Evolutionary conservation across 1,140 invertebrate species (phyloP).

Genomic region (Zaprionus davidi): DNA sequence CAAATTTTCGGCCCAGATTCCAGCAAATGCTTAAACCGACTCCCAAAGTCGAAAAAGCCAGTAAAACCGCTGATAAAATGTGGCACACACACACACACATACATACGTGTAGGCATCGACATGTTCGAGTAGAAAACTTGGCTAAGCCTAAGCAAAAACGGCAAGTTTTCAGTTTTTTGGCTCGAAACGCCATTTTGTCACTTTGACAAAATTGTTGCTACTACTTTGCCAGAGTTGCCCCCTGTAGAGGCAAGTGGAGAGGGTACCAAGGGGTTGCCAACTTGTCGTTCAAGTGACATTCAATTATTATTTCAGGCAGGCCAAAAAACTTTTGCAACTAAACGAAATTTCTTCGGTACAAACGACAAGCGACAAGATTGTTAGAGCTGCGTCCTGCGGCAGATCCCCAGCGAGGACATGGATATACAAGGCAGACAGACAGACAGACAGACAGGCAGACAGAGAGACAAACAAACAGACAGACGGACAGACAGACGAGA

Average conservation of each 20-base stretch:
- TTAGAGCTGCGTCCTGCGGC: conserved; percentile 53
- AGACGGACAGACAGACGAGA: conserved; percentile 5
- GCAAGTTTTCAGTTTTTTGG: conserved; percentile 67
- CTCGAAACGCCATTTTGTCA: conserved; percentile 73
- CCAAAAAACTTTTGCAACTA: conserved; percentile 66
- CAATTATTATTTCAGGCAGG: conserved; percentile 80
- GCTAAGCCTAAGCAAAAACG: conserved; percentile 59
- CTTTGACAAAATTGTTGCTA: conserved; percentile 81
- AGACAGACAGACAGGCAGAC: conserved; percentile 3
- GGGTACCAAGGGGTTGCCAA: conserved; percentile 35
- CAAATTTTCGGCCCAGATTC: conserved; percentile 58
- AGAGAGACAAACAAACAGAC: conserved; percentile 19
- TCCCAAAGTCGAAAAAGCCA: conserved; percentile 60
- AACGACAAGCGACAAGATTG: conserved; percentile 74
- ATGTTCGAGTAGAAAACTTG: conserved; percentile 41
- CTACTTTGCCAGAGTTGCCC: conserved; percentile 33
- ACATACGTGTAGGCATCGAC: conserved; percentile 19
- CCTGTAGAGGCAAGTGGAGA: not conserved
- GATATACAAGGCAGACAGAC: conserved; percentile 27
- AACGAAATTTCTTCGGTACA: conserved; percentile 40
- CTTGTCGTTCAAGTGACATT: conserved; percentile 82
- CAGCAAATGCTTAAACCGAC: conserved; percentile 33
- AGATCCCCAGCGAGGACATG: conserved; percentile 11
- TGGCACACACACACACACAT: conserved; percentile 34
- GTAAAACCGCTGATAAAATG: conserved; percentile 75